phyloP scores from a whole-genome alignment of 1,140 invertebrate genomes.

The Drosophila sproati region DNA sequence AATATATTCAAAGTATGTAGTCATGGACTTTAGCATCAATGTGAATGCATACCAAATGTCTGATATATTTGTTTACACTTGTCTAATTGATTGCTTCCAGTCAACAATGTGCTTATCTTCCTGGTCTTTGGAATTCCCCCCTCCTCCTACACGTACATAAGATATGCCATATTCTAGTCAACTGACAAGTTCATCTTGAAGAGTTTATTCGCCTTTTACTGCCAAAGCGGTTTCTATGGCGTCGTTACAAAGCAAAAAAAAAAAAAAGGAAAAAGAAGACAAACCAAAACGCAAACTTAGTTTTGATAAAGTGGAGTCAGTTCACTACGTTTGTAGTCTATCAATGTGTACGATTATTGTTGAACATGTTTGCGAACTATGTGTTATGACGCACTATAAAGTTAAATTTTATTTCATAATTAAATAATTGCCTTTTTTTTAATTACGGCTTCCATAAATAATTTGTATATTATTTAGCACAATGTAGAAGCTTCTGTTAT shows the following conservation, averaged over 20 bases:
- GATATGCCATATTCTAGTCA: slow-evolving; percentile 48
- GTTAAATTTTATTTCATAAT: background rate
- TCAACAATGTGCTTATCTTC: slow-evolving; percentile 7
- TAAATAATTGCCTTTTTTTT: background rate
- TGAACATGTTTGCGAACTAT: background rate
- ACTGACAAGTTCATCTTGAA: slow-evolving; percentile 77
- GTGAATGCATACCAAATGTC: background rate
- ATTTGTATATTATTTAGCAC: no score
- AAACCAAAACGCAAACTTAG: background rate
- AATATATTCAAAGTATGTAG: background rate
- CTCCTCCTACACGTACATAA: background rate
- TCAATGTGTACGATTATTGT: background rate
- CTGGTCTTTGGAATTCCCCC: slow-evolving; percentile 17
- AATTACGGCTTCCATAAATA: background rate
- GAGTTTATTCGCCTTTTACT: slow-evolving; percentile 76
- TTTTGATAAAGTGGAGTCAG: slow-evolving; percentile 9
- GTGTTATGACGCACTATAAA: background rate
- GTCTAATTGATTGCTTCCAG: background rate
- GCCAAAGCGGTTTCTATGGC: slow-evolving; percentile 69
- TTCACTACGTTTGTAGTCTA: slow-evolving; percentile 11
- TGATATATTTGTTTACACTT: slow-evolving; percentile 4
- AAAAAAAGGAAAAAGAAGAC: slow-evolving; percentile 36
- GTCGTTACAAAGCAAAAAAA: slow-evolving; percentile 59
- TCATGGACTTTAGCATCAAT: slow-evolving; percentile 3
- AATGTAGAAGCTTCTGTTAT: no score